These are phyloP conservation scores for Naja naja DNA, from an alignment of 2,113 vertebrate species.

Conservation along the genomic window DNA sequence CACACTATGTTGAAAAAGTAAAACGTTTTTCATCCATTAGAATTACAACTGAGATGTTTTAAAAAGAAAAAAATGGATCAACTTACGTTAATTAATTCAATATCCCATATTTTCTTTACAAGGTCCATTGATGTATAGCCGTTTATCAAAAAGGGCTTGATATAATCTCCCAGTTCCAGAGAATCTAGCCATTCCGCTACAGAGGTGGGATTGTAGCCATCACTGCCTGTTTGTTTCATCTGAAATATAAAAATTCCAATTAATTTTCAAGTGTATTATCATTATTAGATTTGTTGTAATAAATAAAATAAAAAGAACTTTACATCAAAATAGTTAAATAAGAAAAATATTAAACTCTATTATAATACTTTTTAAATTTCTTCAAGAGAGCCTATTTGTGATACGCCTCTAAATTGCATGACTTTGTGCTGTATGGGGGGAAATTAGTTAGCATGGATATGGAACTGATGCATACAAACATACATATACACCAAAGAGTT, in stretches of 20 bases:
- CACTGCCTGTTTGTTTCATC: constrained; percentile 90
- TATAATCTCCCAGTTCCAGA: constrained; percentile 95
- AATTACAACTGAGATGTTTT: neutral
- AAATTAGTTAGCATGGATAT: neutral
- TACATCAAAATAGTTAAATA: neutral
- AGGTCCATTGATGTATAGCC: constrained; percentile 98
- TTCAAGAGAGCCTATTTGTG: neutral
- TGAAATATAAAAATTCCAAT: constrained; percentile 63
- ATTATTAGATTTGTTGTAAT: neutral
- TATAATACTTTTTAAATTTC: neutral
- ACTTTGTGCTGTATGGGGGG: neutral
- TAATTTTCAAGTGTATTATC: neutral
- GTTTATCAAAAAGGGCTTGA: constrained; percentile 95
- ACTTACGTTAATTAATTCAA: constrained; percentile 98
- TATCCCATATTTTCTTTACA: constrained; percentile 98
- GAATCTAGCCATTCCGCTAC: constrained; percentile 98
- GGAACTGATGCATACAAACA: neutral
- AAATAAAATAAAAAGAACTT: neutral
- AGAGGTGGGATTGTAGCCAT: constrained; percentile 92
- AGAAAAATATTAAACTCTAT: neutral
- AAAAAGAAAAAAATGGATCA: constrained; percentile 39
- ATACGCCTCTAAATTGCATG: neutral
- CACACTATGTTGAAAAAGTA: neutral
- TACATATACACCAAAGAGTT: neutral
- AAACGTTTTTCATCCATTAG: neutral